phyloP scores from a whole-genome alignment of 2,888 invertebrate species.

The Mellilla xanthometata region DNA sequence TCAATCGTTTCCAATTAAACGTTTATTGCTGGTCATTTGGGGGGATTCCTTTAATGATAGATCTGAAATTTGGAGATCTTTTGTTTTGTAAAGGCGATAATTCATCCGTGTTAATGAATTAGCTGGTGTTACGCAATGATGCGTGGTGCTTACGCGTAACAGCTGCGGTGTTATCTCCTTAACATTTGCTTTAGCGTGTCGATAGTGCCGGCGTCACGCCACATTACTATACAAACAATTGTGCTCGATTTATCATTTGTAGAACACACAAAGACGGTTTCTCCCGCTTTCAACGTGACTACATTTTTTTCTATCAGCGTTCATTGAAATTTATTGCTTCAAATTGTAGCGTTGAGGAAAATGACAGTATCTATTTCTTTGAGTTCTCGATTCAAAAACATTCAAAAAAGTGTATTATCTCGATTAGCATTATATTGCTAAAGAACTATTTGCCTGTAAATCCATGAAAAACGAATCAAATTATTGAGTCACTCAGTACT shows the following conservation, averaged over 20 bases:
- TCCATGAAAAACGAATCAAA: too few relatives aligned
- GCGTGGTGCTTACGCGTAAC: slow-evolving; percentile 16
- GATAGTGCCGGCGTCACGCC: slow-evolving; percentile 17
- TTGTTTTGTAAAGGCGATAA: slow-evolving; percentile 13
- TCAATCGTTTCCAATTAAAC: slow-evolving; percentile 20
- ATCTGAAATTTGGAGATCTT: slow-evolving; percentile 7
- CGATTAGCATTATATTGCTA: too few relatives aligned
- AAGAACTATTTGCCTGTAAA: too few relatives aligned
- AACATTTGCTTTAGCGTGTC: slow-evolving; percentile 16
- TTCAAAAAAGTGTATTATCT: too few relatives aligned
- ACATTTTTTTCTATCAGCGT: background rate
- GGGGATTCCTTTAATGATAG: too few relatives aligned
- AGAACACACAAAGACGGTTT: slow-evolving; percentile 5
- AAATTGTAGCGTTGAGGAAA: too few relatives aligned
- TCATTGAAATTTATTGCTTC: background rate
- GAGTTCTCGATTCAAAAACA: too few relatives aligned
- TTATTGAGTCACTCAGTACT: too few relatives aligned
- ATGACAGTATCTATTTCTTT: too few relatives aligned
- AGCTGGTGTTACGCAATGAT: slow-evolving; percentile 26
- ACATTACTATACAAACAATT: slow-evolving; percentile 14
- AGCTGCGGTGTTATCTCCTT: slow-evolving; percentile 15
- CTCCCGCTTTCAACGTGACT: slow-evolving; percentile 1
- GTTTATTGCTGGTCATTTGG: slow-evolving; percentile 20
- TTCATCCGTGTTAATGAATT: slow-evolving; percentile 11
- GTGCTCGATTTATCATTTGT: slow-evolving; percentile 12